These are phyloP conservation scores for Lycocorax pyrrhopterus DNA, from an alignment of 2,113 vertebrate genomes.

Conservation along the genomic window DNA sequence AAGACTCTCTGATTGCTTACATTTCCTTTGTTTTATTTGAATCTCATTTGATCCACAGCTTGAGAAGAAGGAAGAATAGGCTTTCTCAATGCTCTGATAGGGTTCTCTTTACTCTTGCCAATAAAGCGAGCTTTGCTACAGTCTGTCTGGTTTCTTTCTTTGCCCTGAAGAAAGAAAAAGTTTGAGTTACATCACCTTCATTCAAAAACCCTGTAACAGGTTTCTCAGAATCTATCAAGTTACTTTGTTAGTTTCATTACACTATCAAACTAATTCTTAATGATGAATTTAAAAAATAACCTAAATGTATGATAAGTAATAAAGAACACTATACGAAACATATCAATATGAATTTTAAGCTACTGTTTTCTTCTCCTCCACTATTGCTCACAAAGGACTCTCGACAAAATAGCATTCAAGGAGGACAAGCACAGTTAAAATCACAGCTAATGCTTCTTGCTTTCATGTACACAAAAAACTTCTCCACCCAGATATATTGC, in stretches of 20 bases:
- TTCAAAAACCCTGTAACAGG: not conserved
- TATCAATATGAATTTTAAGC: not conserved
- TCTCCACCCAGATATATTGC: not conserved
- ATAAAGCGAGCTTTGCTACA: not conserved
- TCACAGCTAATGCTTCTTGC: not conserved
- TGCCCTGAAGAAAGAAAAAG: conserved; percentile 7
- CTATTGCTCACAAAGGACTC: not conserved
- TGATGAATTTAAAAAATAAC: not conserved
- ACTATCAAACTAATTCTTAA: not conserved
- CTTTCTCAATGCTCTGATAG: not conserved
- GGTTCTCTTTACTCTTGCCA: not conserved
- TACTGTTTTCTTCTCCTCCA: not conserved
- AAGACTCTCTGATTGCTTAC: not conserved
- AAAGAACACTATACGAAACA: not conserved
- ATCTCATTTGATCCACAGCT: not conserved
- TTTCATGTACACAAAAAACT: not conserved
- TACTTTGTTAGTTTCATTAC: not conserved
- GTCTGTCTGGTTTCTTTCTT: not conserved
- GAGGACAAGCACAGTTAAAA: not conserved
- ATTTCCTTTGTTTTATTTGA: not conserved
- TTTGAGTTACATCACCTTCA: not conserved
- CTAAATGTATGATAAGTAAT: not conserved
- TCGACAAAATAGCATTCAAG: not conserved
- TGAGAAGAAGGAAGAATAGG: not conserved
- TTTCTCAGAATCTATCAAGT: not conserved